Evolutionary conservation across 2,113 vertebrate species (phyloP).

Genomic region (Vimba vimba): DNA sequence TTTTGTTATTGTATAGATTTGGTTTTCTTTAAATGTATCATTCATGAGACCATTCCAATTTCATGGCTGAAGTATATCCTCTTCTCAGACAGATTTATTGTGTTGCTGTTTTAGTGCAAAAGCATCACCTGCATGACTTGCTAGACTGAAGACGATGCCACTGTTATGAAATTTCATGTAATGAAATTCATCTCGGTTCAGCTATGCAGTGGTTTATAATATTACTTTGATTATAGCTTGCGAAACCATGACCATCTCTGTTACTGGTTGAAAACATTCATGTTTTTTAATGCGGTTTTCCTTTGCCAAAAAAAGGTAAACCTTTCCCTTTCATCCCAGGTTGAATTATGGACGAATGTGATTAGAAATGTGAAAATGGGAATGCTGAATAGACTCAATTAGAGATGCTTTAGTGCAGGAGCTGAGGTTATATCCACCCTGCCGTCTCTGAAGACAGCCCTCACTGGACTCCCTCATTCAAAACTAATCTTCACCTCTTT

Average conservation of each 20-base stretch:
- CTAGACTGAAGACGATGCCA: not conserved
- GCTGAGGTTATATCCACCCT: slow-evolving; percentile 52
- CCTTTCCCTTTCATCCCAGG: slow-evolving; percentile 29
- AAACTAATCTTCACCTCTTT: slow-evolving; percentile 27
- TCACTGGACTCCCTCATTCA: slow-evolving; percentile 48
- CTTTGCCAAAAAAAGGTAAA: not conserved
- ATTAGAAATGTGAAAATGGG: slow-evolving; percentile 35
- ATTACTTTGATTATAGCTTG: slow-evolving; percentile 35
- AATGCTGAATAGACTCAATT: slow-evolving; percentile 65
- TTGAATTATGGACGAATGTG: slow-evolving; percentile 38
- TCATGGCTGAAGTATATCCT: slow-evolving; percentile 37
- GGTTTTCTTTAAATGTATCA: slow-evolving; percentile 7
- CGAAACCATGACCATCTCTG: not conserved
- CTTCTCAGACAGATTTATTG: not conserved
- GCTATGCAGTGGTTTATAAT: not conserved
- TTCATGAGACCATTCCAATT: slow-evolving; percentile 34
- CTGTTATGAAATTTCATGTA: not conserved
- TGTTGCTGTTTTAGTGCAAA: slow-evolving; percentile 33
- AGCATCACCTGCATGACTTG: slow-evolving; percentile 6
- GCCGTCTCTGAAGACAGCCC: slow-evolving; percentile 6
- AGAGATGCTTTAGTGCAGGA: slow-evolving; percentile 59
- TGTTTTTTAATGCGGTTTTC: not conserved
- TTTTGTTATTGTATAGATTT: not conserved
- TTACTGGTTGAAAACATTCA: slow-evolving; percentile 1
- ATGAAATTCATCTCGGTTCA: not conserved